Percentiles rank a stretch among this genome's conserved stretches.
phyloP scores from a whole-genome alignment of 2,797 vertebrate genomes.

The Gymnothorax reevesii region DNA sequence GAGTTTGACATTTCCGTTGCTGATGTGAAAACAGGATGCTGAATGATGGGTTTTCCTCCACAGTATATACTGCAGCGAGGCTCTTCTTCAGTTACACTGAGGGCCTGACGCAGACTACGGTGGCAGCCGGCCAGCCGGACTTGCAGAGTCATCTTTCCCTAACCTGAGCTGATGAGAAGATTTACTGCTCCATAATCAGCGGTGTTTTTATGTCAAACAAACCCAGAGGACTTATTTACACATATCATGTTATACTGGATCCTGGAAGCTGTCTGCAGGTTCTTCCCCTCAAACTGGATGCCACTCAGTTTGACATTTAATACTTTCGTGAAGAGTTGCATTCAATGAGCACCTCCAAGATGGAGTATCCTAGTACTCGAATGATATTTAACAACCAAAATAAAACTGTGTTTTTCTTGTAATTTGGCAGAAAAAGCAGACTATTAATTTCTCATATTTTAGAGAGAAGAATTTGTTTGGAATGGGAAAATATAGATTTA shows the following conservation, averaged over 20 bases:
- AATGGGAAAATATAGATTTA: background rate
- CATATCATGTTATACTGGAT: background rate
- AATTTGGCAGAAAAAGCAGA: background rate
- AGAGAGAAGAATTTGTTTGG: background rate
- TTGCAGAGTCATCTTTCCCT: background rate
- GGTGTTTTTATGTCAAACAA: background rate
- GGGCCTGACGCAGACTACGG: background rate
- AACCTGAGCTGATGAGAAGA: background rate
- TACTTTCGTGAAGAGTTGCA: background rate
- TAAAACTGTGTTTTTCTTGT: background rate
- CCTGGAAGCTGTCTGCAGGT: constrained; percentile 5
- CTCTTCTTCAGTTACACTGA: background rate
- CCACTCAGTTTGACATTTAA: background rate
- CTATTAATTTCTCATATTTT: background rate
- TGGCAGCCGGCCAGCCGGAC: background rate
- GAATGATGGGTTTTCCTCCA: background rate
- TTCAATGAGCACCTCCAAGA: background rate
- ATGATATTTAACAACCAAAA: background rate
- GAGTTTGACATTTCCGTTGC: background rate
- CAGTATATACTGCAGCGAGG: background rate
- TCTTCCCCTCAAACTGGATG: background rate
- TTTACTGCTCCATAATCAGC: constrained; percentile 10
- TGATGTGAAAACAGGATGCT: background rate
- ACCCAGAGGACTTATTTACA: constrained; percentile 12
- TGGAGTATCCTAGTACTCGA: background rate